Evolutionary conservation across 2,888 invertebrate genomes (phyloP), one percentile per base, ranked within the genome.

Genomic region (Cerastoderma edule): DNA sequence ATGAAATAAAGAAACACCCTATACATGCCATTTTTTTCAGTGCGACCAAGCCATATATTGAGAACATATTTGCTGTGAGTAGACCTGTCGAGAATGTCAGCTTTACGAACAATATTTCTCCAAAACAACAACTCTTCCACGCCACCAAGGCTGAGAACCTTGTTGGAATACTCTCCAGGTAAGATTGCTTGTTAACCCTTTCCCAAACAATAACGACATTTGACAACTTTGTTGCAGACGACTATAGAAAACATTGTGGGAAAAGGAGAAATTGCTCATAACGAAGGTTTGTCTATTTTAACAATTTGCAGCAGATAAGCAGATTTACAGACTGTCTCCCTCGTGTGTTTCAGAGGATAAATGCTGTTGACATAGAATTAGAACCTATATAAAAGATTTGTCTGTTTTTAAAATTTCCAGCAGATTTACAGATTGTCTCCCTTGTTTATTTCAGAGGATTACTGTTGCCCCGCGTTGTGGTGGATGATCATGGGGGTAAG

Each of bases 101-200:
- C 46, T 91, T 90, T 72, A 77, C 73, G 0, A 67, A 75, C 44
- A 84, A 90, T 24, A 19, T 90, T 1, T 35, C 78, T 44, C 85
- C 85, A 53, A 83, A 82, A 46, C 74, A 78, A 27, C 83, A 88
- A 2, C 80, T 92, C 24, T 91, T 89, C 72, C 92, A 92, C 78
- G 85, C 90, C 5, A 91, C 92, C 0, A 87, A 83, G 65, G 85
- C 85, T 6, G 85, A 89, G 54, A 92, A 92, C 71, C 89, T 91
- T 81, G 89, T 92, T 19, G 92, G 92, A 35, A 91, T 92, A 63
- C 74, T 92, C 3, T 92, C 92, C 13, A 88, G 92, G 92, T 92
- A 78, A 57, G 33, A n/a, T n/a, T n/a, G n/a, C n/a, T n/a, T n/a
- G n/a, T n/a, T n/a, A n/a, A n/a, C n/a, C n/a, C n/a, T n/a, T n/a